phyloP scores from a whole-genome alignment of 2,797 vertebrate species.

The Naso thynnoides region DNA sequence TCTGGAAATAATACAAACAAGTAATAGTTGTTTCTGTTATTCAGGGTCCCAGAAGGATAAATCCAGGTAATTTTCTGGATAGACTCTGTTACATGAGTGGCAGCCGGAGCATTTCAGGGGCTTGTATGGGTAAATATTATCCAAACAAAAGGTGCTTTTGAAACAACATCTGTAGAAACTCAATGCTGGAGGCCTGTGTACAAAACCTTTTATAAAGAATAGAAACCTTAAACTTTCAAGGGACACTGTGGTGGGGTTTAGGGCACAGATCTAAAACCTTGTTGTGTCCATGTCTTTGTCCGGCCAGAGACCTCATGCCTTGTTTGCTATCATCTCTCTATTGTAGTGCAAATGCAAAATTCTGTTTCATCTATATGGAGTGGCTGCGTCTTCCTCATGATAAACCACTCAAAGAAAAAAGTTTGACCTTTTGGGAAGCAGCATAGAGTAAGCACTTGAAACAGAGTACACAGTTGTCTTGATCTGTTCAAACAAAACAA shows the following conservation, averaged over 20 bases:
- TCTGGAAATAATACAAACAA: constrained; percentile 19
- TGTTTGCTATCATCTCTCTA: not conserved
- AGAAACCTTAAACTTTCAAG: not conserved
- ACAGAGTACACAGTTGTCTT: not conserved
- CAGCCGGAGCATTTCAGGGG: not conserved
- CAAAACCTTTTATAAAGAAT: not conserved
- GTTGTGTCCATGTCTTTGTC: not conserved
- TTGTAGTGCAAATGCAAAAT: not conserved
- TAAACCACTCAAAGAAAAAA: not conserved
- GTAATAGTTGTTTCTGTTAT: constrained; percentile 5
- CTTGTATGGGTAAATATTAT: constrained; percentile 2
- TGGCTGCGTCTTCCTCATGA: not conserved
- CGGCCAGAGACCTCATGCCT: not conserved
- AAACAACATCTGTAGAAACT: not conserved
- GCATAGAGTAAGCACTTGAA: not conserved
- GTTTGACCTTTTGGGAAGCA: not conserved
- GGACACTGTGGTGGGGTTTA: no score
- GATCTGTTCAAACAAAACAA: not conserved
- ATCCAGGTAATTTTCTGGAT: not conserved
- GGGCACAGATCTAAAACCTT: not conserved
- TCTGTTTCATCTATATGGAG: no score
- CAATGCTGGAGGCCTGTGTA: not conserved
- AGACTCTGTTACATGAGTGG: not conserved
- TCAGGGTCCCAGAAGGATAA: not conserved
- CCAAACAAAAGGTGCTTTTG: not conserved